Evolutionary conservation across 2,888 invertebrate genomes (phyloP), one percentile per base, ranked within the genome.

Genomic region (Mamestra brassicae): DNA sequence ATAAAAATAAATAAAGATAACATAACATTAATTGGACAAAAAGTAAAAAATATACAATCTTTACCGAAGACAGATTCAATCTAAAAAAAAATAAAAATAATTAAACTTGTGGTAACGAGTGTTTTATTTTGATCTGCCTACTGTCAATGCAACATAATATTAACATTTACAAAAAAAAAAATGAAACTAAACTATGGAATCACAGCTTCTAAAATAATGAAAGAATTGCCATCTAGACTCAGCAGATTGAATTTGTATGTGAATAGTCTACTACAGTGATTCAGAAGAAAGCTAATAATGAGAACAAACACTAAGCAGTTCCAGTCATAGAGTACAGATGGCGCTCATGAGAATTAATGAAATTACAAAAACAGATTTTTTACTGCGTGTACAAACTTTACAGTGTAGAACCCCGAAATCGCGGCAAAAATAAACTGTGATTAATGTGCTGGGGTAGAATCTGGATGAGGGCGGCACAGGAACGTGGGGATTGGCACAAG

Each of bases 251-350:
- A 45, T 15, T 34, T 8, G 2, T 2, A 15, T 4, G 26, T 17
- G 0, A 26, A 6, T 7, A n/a, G 13, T 17, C 15, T 2, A 0
- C 4, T 26, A 26, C 26, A 2, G 10, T 7, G 17, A 15, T 7
- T n/a, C 5, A 0, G 1, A 7, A 0, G 42, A 11, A 8, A 10
- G 10, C 17, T 26, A 6, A 1, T 10, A 0, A 0, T 63, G 0
- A 1, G 10, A 45, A 57, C 38, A 42, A n/a, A 36, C 15, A 13
- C 50, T 5, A 50, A 50, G 7, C n/a, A 76, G 60, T 72, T 76
- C 54, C 5, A 11, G 0, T 17, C 5, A 3, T 26, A 36, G 3
- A 36, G 17, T n/a, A 76, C 0, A 76, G 75, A 79, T 76, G 79
- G 75, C 80, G 75, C 47, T 15, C 3, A n/a, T 34, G 11, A 42